phyloP scores from a whole-genome alignment of 2,888 invertebrate genomes.

The Listrodromus nycthemerus region DNA sequence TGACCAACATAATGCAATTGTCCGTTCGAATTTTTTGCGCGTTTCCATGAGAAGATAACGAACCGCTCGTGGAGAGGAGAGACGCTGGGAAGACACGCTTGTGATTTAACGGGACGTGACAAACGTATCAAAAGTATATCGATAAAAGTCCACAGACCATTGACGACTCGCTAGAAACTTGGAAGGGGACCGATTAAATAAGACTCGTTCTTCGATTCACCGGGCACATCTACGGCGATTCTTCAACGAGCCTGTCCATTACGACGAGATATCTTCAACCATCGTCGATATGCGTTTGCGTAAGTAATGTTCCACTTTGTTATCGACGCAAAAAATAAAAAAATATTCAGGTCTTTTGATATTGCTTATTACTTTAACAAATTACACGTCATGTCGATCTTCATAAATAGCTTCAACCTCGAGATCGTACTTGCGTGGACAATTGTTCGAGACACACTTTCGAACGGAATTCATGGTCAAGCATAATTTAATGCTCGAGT shows the following conservation, averaged over 20 bases:
- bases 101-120: not conserved
- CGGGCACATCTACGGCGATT: not conserved
- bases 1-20: not conserved
- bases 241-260: not conserved
- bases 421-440: too few species aligned
- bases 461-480: too few species aligned
- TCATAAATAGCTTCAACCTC: too few species aligned
- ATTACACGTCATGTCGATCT: too few species aligned
- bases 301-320: too few species aligned
- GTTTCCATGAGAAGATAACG: not conserved
- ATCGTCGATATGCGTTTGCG: too few species aligned
- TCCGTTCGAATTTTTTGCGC: not conserved
- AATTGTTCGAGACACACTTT: too few species aligned
- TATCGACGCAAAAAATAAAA: too few species aligned
- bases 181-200: not conserved
- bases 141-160: not conserved
- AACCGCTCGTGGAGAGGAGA: not conserved
- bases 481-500: too few species aligned
- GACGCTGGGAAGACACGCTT: not conserved
- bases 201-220: not conserved
- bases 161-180: not conserved
- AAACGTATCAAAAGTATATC: not conserved
- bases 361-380: too few species aligned
- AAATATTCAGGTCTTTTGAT: too few species aligned
- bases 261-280: too few species aligned